Evolutionary conservation across 2,113 vertebrate genomes (phyloP).

Genomic region (Picathartes gymnocephalus): DNA sequence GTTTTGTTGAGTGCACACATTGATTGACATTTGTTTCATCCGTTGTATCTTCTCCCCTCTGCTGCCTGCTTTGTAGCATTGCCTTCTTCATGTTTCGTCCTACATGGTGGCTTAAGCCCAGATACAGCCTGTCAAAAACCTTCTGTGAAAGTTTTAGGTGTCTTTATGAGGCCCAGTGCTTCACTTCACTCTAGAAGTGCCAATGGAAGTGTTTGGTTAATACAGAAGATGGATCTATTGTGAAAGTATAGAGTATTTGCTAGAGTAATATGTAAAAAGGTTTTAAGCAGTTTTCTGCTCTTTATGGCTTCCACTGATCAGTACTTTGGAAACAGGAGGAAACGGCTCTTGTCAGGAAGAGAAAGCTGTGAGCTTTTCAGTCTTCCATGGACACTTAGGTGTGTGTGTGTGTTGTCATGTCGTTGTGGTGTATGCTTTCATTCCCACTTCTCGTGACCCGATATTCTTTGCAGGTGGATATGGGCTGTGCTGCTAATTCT

Average conservation of each 20-base stretch:
- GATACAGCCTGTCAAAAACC: not conserved
- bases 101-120: not conserved
- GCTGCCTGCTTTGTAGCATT: not conserved
- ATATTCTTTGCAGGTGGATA: not conserved
- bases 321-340: not conserved
- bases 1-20: not conserved
- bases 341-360: not conserved
- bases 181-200: not conserved
- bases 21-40: not conserved
- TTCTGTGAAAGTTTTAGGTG: not conserved
- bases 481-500: not conserved
- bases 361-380: not conserved
- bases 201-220: not conserved
- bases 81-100: not conserved
- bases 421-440: not conserved
- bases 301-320: not conserved
- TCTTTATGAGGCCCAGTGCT: not conserved
- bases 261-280: not conserved
- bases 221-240: not conserved
- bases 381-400: not conserved
- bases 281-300: not conserved
- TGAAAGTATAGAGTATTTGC: not conserved
- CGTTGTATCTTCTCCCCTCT: not conserved
- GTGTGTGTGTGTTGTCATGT: not conserved
- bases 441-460: fast-evolving